phyloP scores from a whole-genome alignment of 2,888 invertebrate genomes.

The Eubasilissa splendida region DNA sequence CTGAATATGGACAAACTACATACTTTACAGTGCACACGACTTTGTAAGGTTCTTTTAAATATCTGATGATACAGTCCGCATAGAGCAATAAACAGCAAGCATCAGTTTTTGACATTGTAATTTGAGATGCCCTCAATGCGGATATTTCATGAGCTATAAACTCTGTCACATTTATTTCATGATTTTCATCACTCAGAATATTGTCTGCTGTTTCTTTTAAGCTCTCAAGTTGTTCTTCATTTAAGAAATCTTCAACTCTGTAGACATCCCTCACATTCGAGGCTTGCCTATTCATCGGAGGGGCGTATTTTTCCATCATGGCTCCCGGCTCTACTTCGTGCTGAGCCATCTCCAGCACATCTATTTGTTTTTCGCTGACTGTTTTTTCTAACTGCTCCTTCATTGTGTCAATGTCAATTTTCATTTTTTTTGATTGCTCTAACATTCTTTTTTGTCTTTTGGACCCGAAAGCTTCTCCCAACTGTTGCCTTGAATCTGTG shows the following conservation, averaged over 20 bases:
- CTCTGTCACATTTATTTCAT: constrained; percentile 50
- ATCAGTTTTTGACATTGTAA: constrained; percentile 12
- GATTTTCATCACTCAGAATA: constrained; percentile 57
- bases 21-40: constrained; percentile 34
- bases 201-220: constrained; percentile 60
- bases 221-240: constrained; percentile 61
- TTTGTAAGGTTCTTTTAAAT: constrained; percentile 51
- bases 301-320: constrained; percentile 45
- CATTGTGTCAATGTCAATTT: constrained; percentile 53
- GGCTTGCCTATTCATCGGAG: constrained; percentile 62
- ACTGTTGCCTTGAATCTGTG: constrained; percentile 7
- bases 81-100: constrained; percentile 48
- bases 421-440: constrained; percentile 51
- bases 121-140: neutral
- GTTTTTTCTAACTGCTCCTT: constrained; percentile 57
- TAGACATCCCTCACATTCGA: constrained; percentile 62
- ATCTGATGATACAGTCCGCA: constrained; percentile 54
- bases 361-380: constrained; percentile 45
- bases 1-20: constrained; percentile 52
- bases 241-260: constrained; percentile 63
- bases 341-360: constrained; percentile 34
- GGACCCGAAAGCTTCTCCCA: constrained; percentile 54
- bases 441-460: constrained; percentile 50
- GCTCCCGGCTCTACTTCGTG: constrained; percentile 19
- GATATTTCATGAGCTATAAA: constrained; percentile 46